Percentiles rank a stretch among this genome's conserved stretches.
phyloP scores from a whole-genome alignment of 2,797 vertebrate species.

The Pipistrellus pipistrellus region DNA sequence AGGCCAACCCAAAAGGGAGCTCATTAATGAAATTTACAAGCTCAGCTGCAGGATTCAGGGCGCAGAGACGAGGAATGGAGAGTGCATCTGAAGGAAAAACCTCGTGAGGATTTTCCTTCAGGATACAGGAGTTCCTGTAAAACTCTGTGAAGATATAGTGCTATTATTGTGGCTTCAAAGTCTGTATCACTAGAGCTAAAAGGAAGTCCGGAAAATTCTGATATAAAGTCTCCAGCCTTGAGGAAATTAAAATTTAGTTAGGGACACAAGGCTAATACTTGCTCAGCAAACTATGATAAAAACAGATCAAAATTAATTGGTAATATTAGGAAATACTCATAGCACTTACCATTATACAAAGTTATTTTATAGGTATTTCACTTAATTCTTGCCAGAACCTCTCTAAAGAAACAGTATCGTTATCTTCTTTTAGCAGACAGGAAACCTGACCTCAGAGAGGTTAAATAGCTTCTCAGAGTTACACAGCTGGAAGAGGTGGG shows the following conservation, averaged over 20 bases:
- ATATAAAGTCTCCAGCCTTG: background rate
- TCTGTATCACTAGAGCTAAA: background rate
- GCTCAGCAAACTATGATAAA: background rate
- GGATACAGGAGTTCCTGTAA: background rate
- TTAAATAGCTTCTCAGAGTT: background rate
- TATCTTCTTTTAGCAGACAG: background rate
- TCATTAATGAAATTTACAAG: background rate
- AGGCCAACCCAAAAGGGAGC: too few species aligned
- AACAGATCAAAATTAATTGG: background rate
- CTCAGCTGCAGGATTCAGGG: background rate
- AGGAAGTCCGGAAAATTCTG: background rate
- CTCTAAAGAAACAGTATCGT: background rate
- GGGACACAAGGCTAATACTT: background rate
- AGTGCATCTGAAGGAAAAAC: background rate
- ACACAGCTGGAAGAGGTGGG: background rate
- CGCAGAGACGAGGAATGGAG: accelerated
- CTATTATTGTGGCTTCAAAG: background rate
- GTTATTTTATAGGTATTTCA: slow-evolving; percentile 30
- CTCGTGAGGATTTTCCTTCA: background rate
- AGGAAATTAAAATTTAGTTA: background rate
- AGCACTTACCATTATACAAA: background rate
- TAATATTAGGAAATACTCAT: background rate
- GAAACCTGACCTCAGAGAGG: background rate
- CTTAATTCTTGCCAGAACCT: background rate
- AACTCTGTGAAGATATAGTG: accelerated